phyloP scores from a whole-genome alignment of 2,113 vertebrate species.

The Garra rufa region DNA sequence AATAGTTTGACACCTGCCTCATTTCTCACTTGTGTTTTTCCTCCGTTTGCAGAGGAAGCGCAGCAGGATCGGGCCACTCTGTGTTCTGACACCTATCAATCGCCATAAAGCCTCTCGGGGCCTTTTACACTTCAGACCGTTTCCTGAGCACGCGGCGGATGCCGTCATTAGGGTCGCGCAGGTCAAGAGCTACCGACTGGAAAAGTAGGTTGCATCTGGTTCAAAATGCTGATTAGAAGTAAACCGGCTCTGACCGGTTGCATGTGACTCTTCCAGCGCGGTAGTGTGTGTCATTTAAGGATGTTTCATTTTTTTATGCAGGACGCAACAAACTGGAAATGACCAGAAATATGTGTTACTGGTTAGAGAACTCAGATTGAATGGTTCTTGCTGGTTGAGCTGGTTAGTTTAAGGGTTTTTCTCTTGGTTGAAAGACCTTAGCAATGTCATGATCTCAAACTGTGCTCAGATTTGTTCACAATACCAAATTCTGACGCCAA shows the following conservation, averaged over 20 bases:
- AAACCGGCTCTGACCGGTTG: not conserved
- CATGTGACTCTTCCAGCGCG: not conserved
- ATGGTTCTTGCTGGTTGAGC: not conserved
- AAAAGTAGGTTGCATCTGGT: not conserved
- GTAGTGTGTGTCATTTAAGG: not conserved
- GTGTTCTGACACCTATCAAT: not conserved
- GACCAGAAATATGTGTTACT: not conserved
- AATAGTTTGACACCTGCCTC: not conserved
- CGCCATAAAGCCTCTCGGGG: conserved; percentile 17
- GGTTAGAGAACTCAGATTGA: not conserved
- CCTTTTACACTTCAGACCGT: conserved; percentile 44
- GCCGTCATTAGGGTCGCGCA: conserved; percentile 59
- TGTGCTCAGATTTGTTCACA: too few relatives aligned
- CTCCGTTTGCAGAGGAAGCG: not conserved
- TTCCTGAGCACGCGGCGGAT: conserved; percentile 63
- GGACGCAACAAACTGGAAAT: not conserved
- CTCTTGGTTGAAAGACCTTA: too few relatives aligned
- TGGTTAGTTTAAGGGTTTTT: not conserved
- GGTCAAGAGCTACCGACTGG: conserved; percentile 42
- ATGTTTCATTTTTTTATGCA: not conserved
- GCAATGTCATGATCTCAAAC: too few relatives aligned
- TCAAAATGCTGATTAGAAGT: conserved; percentile 24
- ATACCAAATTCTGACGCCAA: too few relatives aligned
- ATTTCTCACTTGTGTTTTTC: conserved; percentile 30
- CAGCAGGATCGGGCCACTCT: not conserved